Percentiles rank a stretch among this genome's conserved stretches.
Conservation (phyloP, 2,113 vertebrate genomes). For the Ptilonorhynchus violaceus region DNA sequence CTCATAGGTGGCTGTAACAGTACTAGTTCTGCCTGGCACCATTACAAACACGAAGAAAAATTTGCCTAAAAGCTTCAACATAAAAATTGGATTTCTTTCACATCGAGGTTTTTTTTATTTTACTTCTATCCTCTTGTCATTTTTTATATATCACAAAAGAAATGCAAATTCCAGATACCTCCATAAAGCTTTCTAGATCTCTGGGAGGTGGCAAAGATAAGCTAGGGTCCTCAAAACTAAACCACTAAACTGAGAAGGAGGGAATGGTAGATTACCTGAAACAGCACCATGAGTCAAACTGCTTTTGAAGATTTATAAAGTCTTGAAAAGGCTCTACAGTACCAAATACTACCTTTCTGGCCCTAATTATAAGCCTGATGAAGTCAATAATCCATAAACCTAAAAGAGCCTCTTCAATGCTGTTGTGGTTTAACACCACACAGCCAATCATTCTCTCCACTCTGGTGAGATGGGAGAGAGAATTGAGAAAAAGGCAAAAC, state of each 20-base stretch:
- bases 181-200: background rate
- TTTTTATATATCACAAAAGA: background rate
- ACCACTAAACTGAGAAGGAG: background rate
- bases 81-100: background rate
- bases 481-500: background rate
- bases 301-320: background rate
- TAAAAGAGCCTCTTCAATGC: background rate
- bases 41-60: background rate
- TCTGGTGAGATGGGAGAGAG: background rate
- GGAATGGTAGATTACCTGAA: background rate
- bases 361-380: background rate
- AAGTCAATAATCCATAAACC: background rate
- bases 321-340: background rate
- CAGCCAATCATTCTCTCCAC: background rate
- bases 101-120: background rate
- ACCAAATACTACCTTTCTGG: background rate
- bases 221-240: background rate
- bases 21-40: background rate
- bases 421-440: background rate
- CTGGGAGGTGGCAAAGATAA: background rate
- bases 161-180: background rate
- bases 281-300: background rate
- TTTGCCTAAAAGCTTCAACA: background rate
- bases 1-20: background rate
- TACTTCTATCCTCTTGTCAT: background rate